phyloP scores from a whole-genome alignment of 2,797 vertebrate species.

The Channallabes apus region DNA sequence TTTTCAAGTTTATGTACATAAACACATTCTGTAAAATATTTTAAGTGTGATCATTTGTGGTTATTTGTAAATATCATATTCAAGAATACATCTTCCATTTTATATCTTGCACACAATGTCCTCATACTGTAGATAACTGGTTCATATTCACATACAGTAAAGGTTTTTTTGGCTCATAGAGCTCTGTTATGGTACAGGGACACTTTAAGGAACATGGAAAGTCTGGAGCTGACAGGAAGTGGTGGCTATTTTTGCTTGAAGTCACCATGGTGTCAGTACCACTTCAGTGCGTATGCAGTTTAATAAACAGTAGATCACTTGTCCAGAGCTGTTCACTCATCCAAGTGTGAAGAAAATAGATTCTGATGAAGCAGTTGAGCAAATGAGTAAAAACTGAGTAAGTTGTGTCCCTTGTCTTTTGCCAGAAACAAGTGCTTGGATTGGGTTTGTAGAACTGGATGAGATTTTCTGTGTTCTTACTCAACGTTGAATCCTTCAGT shows the following conservation, averaged over 20 bases:
- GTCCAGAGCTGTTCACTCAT: conserved; percentile 32
- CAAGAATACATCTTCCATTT: conserved; percentile 25
- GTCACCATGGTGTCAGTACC: conserved; percentile 56
- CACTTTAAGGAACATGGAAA: conserved; percentile 29
- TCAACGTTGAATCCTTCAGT: not conserved
- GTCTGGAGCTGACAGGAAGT: conserved; percentile 61
- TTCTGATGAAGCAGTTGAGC: not conserved
- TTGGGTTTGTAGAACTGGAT: not conserved
- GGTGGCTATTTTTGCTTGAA: conserved; percentile 66
- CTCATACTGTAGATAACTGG: conserved; percentile 3
- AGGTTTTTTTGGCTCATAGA: conserved; percentile 30
- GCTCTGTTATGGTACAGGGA: conserved; percentile 13
- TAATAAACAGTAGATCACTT: conserved; percentile 62
- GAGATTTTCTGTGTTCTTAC: conserved; percentile 18
- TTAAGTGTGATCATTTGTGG: not conserved
- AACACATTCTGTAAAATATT: not conserved
- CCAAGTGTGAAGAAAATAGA: conserved; percentile 13
- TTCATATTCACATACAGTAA: conserved; percentile 16
- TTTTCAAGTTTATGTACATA: not conserved
- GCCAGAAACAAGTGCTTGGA: conserved; percentile 19
- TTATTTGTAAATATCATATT: not conserved
- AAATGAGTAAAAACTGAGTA: not conserved
- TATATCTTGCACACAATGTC: conserved; percentile 2
- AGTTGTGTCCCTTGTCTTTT: conserved; percentile 15
- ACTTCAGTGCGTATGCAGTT: conserved; percentile 47